Conservation (phyloP, 2,797 vertebrate genomes). For the Paramormyrops hopkinsi region DNA sequence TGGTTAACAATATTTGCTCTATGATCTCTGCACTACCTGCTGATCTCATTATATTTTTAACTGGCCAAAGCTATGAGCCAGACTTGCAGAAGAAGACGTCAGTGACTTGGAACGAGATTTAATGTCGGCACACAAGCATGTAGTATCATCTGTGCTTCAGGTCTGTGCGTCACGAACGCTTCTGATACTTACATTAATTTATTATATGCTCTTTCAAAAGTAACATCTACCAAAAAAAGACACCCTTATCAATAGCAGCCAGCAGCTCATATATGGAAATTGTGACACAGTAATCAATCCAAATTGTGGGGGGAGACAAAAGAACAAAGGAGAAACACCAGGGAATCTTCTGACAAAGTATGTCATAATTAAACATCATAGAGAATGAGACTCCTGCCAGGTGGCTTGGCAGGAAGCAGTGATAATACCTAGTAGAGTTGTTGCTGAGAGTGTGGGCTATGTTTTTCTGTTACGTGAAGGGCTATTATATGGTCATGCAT, state of each 20-base stretch:
- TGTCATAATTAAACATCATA: not conserved
- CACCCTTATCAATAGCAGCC: not conserved
- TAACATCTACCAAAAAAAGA: not conserved
- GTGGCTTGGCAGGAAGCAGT: not conserved
- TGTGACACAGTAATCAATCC: not conserved
- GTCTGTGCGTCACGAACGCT: not conserved
- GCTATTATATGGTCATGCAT: not conserved
- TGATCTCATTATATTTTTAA: not conserved
- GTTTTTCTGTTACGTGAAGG: not conserved
- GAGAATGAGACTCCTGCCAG: not conserved
- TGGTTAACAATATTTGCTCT: not conserved
- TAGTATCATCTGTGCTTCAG: not conserved
- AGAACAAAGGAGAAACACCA: not conserved
- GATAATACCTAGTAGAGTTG: not conserved
- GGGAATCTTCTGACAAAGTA: not conserved
- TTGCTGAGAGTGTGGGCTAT: not conserved
- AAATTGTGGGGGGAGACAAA: not conserved
- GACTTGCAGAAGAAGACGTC: not conserved
- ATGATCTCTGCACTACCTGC: not conserved
- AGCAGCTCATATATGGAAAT: not conserved
- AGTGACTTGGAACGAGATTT: not conserved
- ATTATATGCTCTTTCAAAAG: not conserved
- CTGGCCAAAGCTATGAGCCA: not conserved
- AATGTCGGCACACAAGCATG: not conserved
- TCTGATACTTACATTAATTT: not conserved